Base-by-base conservation (phyloP, 2,888 invertebrate species). In the Masnerella sp. region DNA sequence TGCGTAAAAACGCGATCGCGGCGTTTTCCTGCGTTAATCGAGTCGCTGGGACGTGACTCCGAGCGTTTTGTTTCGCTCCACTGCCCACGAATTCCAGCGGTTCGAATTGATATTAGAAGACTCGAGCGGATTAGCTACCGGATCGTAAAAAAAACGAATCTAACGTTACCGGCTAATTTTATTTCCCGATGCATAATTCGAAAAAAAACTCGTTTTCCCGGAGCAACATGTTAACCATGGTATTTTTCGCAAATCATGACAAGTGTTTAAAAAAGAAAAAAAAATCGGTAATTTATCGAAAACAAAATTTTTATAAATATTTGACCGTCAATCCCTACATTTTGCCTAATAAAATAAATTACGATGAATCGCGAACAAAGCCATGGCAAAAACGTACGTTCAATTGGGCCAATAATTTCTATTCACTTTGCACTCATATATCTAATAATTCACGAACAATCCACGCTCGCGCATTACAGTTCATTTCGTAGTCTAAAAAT, bases 61-160 rank as follows among this genome's bases (percentile, higher is more conserved):
- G 42, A 32, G 58, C 52, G 58, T 65, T 65, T 71, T 17, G 71
- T 47, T 43, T 58, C 65, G 64, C 71, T 71, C 38, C 65, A 25
- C 47, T 72, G 65, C 15, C 20, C 52, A 14, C 59, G 59, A 72
- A 65, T 59, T 71, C 58, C 71, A 58, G 58, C 11, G 58, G 52
- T 65, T 52, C 32, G 71, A 71, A 72, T 47, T 65, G 72, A 61
- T 67, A 72, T 72, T 59, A 67, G 47, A 65, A 45, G 59, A 52
- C 30, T 54, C 61, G 49, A 51, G 54, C 32, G 30, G 58, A 59
- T 68, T 59, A 51, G 68, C 36, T 36, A 25, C 28, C 2, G 34
- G 38, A 36, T 52, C 68, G 64, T 64, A 64, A 71, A 71, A 58
- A 64, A 54, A 15, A 1, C n/a, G 17, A 43, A 32, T 34, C 11